Evolutionary conservation across 2,797 vertebrate species (phyloP).

Genomic region (Helostoma temminkii): DNA sequence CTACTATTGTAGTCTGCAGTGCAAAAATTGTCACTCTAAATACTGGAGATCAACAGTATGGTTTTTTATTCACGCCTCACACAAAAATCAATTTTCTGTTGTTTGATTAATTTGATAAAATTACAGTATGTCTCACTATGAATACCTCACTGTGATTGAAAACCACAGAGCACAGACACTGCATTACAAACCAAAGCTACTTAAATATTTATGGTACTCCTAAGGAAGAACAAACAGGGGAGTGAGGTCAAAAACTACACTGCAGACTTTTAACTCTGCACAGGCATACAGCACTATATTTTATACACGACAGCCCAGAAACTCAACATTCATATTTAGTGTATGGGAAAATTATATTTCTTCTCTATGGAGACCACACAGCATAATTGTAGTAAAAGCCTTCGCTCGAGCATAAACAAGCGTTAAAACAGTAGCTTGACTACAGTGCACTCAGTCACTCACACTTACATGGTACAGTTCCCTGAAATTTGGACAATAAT

Average conservation of each 20-base stretch:
- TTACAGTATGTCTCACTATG: no score
- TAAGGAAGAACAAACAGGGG: slow-evolving; percentile 39
- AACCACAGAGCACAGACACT: slow-evolving; percentile 18
- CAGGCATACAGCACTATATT: slow-evolving; percentile 12
- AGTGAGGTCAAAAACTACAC: slow-evolving; percentile 31
- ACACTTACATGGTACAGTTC: neutral
- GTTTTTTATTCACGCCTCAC: no score
- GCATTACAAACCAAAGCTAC: slow-evolving; percentile 48
- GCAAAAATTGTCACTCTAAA: no score
- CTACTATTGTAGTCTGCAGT: no score
- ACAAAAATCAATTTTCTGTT: no score
- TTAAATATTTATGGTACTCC: slow-evolving; percentile 65
- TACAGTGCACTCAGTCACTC: slow-evolving; percentile 6
- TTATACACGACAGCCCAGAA: slow-evolving; percentile 8
- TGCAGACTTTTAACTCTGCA: slow-evolving; percentile 31
- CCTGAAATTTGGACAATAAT: slow-evolving; percentile 10
- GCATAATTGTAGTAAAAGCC: slow-evolving; percentile 40
- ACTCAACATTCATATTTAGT: neutral
- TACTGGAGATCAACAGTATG: no score
- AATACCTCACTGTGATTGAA: no score
- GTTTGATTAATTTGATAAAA: no score
- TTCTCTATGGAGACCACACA: slow-evolving; percentile 5
- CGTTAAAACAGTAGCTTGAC: slow-evolving; percentile 34
- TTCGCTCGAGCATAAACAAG: slow-evolving; percentile 37
- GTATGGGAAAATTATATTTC: neutral